Evolutionary conservation across 1,140 invertebrate genomes (phyloP).

Genomic region (Popillia japonica): DNA sequence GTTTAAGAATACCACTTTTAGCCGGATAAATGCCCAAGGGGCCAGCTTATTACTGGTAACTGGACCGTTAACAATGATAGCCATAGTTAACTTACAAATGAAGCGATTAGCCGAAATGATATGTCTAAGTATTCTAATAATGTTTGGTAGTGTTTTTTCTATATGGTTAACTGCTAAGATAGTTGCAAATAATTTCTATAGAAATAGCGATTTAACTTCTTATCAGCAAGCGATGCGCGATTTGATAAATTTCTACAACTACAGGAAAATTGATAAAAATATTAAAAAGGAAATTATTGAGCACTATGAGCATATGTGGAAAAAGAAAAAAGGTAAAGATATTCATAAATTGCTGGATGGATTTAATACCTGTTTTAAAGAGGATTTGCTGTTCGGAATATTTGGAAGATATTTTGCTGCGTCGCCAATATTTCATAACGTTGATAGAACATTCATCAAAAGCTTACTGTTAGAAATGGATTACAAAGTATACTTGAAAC

Average conservation of each 20-base stretch:
- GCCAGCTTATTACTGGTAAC: slow-evolving; percentile 4
- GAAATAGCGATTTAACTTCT: slow-evolving; percentile 43
- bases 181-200: slow-evolving; percentile 42
- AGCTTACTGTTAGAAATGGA: slow-evolving; percentile 41
- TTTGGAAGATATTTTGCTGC: slow-evolving; percentile 42
- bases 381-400: slow-evolving; percentile 45
- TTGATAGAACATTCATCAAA: slow-evolving; percentile 41
- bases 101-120: background rate
- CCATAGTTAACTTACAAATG: background rate
- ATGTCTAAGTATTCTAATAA: background rate
- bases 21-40: background rate
- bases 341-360: slow-evolving; percentile 38
- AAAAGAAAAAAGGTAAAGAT: slow-evolving; percentile 45
- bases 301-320: slow-evolving; percentile 50
- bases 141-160: background rate
- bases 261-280: slow-evolving; percentile 41
- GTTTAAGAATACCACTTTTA: background rate
- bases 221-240: slow-evolving; percentile 47
- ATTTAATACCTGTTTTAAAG: slow-evolving; percentile 44
- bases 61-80: background rate
- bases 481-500: slow-evolving; percentile 43
- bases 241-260: slow-evolving; percentile 46
- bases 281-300: slow-evolving; percentile 47
- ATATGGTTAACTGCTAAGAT: slow-evolving; percentile 37
- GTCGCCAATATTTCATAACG: slow-evolving; percentile 40